Conservation (phyloP, 2,888 invertebrate genomes). For the Oscheius sp. region DNA sequence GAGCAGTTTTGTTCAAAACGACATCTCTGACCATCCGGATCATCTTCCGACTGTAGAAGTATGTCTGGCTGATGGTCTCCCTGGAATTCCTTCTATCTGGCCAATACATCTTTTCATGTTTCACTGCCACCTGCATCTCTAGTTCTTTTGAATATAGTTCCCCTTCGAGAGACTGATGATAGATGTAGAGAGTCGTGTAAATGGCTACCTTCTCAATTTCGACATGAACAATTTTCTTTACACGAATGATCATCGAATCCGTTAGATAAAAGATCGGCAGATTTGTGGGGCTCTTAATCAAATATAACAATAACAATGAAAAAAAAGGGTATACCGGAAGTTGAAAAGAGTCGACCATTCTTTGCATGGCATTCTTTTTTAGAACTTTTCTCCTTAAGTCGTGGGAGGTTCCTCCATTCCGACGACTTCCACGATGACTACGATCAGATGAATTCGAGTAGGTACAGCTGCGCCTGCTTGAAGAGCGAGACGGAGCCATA, state of each 20-base stretch:
- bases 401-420: too few relatives aligned
- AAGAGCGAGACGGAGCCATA: too few relatives aligned
- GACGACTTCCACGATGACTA: too few relatives aligned
- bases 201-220: background rate
- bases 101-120: background rate
- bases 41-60: background rate
- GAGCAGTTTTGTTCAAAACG: background rate
- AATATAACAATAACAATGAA: too few relatives aligned
- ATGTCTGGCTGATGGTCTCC: conserved; percentile 5
- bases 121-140: background rate
- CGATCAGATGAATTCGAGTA: too few relatives aligned
- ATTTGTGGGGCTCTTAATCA: too few relatives aligned
- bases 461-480: too few relatives aligned
- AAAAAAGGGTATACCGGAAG: too few relatives aligned
- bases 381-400: background rate
- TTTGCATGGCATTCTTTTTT: background rate
- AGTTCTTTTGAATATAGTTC: background rate
- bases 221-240: background rate
- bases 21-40: background rate
- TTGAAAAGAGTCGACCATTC: too few relatives aligned
- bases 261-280: too few relatives aligned
- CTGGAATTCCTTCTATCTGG: background rate
- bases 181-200: background rate
- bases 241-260: too few relatives aligned
- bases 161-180: background rate